These are phyloP conservation scores for Hypena proboscidalis DNA, from an alignment of 2,888 invertebrate genomes.

Conservation along the genomic window DNA sequence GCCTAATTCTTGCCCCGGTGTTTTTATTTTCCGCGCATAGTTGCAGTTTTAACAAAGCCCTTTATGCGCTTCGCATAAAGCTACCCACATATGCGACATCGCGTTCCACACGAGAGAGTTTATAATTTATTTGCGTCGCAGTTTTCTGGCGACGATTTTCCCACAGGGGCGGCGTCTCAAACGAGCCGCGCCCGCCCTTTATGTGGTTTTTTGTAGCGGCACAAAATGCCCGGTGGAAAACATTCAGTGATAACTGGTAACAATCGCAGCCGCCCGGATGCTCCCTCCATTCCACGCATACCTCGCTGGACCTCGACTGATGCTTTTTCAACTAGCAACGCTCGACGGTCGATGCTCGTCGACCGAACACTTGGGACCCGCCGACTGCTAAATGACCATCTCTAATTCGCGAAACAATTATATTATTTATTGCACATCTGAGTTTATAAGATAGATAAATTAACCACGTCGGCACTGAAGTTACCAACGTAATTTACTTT, in stretches of 20 bases:
- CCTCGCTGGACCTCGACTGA: slow-evolving; percentile 72
- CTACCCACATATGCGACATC: slow-evolving; percentile 55
- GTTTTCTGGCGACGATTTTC: slow-evolving; percentile 85
- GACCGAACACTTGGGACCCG: slow-evolving; percentile 58
- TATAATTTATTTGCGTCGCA: slow-evolving; percentile 83
- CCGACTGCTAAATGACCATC: slow-evolving; percentile 23
- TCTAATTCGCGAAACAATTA: slow-evolving; percentile 39
- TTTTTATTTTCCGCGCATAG: slow-evolving; percentile 46
- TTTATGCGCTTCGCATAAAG: slow-evolving; percentile 63
- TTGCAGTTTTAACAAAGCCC: slow-evolving; percentile 64
- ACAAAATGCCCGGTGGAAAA: slow-evolving; percentile 83
- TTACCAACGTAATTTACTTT: slow-evolving; percentile 3
- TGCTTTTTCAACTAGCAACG: slow-evolving; percentile 80
- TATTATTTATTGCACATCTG: slow-evolving; percentile 38
- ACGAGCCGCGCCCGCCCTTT: slow-evolving; percentile 83
- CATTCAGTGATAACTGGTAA: slow-evolving; percentile 85
- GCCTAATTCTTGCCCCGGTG: slow-evolving; percentile 33
- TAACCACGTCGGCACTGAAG: slow-evolving; percentile 8
- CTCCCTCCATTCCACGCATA: slow-evolving; percentile 82
- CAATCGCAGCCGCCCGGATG: slow-evolving; percentile 85
- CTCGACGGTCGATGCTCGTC: slow-evolving; percentile 37
- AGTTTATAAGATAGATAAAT: slow-evolving; percentile 31
- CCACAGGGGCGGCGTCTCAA: slow-evolving; percentile 84
- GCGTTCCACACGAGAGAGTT: slow-evolving; percentile 79
- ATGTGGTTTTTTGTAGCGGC: slow-evolving; percentile 83